Evolutionary conservation across 2,113 vertebrate species (phyloP).

Genomic region (Gymnarchus niloticus): DNA sequence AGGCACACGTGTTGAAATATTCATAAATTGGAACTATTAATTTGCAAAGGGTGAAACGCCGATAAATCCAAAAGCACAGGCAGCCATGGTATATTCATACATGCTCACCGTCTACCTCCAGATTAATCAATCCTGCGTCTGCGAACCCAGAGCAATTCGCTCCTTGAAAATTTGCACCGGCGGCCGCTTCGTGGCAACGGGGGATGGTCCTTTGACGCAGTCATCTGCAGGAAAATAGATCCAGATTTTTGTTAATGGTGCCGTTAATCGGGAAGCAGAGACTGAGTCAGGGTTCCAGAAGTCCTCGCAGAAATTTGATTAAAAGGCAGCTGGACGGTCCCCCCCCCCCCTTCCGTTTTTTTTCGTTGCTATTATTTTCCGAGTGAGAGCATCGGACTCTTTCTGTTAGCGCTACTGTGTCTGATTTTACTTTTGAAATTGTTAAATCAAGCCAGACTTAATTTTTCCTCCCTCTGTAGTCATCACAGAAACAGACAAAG

Average conservation of each 20-base stretch:
- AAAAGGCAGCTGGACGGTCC: slow-evolving; percentile 37
- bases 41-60: slow-evolving; percentile 65
- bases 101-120: slow-evolving; percentile 63
- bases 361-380: slow-evolving; percentile 25
- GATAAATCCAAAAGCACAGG: slow-evolving; percentile 63
- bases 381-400: slow-evolving; percentile 1
- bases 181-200: slow-evolving; percentile 26
- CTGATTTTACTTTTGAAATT: slow-evolving; percentile 23
- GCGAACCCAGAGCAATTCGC: slow-evolving; percentile 48
- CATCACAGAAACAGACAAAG: slow-evolving; percentile 22
- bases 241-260: slow-evolving; percentile 38
- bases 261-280: slow-evolving; percentile 31
- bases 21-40: slow-evolving; percentile 76
- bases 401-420: slow-evolving; percentile 2
- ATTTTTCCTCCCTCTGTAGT: background rate
- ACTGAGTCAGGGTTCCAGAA: slow-evolving; percentile 21
- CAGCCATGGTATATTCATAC: slow-evolving; percentile 65
- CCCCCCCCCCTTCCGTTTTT: slow-evolving; percentile 24
- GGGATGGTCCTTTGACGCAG: slow-evolving; percentile 31
- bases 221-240: slow-evolving; percentile 28
- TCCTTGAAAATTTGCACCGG: slow-evolving; percentile 36
- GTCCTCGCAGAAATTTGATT: slow-evolving; percentile 44
- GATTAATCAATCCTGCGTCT: slow-evolving; percentile 54
- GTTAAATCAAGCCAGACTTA: slow-evolving; percentile 24
- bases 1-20: slow-evolving; percentile 98